Base-by-base conservation (phyloP, 2,797 vertebrate genomes). In the Chelon auratus region DNA sequence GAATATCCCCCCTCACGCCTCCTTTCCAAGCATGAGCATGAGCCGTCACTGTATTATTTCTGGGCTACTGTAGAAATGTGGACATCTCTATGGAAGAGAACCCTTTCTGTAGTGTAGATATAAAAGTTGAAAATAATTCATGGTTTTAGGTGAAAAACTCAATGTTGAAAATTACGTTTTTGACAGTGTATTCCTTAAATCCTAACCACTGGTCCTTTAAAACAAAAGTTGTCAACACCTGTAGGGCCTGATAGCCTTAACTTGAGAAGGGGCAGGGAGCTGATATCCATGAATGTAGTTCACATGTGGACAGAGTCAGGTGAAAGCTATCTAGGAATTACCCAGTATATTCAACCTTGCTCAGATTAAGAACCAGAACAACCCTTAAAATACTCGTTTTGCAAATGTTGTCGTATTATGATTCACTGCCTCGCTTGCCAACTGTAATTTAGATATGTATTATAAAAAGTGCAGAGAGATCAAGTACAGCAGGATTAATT, bases 361-460 rank as follows among this genome's bases (percentile, higher is more conserved):
- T 69, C 24, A 37, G 54, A 51, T 52, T 14, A 64, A 36, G 53
- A 72, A 54, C 39, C 45, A 36, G n/a, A 68, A 12, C 43, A 57
- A 26, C 26, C 9, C 4, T 43, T 59, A 13, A 42, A 65, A 20
- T 15, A 55, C 14, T 33, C 7, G 6, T 17, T 12, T 2, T 47
- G 40, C 33, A 5, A 55, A 50, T 65, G 13, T 65, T 40, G 24
- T 45, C 61, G 45, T 68, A 2, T 73, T 47, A 39, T 61, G 22
- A 70, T 50, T 60, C 9, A n/a, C 12, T 63, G 12, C 67, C 52
- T 75, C 53, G 64, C 57, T 83, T 88, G 86, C 82, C 78, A 81
- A 78, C 63, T 68, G 48, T 66, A 64, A 68, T 72, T 78, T 39
- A 75, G 48, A 60, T 17, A 1, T 47, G 4, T 68, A 26, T 65